Evolutionary conservation across 1,140 invertebrate genomes (phyloP).

Genomic region (Holcopasites calliopsidis): DNA sequence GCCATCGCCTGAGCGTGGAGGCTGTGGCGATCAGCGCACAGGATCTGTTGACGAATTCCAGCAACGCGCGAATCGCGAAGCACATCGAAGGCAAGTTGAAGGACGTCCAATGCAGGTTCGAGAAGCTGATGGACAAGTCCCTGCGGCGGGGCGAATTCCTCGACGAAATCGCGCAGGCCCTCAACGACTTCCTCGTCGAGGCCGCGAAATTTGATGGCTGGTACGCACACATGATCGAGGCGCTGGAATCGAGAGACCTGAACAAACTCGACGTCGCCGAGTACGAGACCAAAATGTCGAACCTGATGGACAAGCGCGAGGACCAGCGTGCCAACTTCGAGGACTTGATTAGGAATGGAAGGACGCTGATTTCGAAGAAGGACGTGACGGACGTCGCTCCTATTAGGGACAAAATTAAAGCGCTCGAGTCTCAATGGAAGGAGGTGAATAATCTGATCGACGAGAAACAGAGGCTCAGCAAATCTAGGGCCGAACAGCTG

Average conservation of each 20-base stretch:
- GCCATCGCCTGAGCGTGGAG: conserved; percentile 90
- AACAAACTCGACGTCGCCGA: conserved; percentile 85
- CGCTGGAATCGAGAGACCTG: conserved; percentile 87
- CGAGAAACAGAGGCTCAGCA: conserved; percentile 90
- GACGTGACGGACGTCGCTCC: conserved; percentile 93
- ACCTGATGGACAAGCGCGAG: conserved; percentile 79
- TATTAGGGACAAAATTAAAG: conserved; percentile 93
- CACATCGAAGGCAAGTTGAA: conserved; percentile 93
- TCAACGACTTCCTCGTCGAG: conserved; percentile 87
- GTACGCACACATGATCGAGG: conserved; percentile 86
- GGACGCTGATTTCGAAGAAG: conserved; percentile 91
- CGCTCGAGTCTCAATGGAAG: conserved; percentile 92
- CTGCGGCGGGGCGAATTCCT: conserved; percentile 89
- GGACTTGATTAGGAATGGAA: conserved; percentile 89
- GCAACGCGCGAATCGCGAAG: conserved; percentile 92
- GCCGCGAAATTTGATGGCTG: conserved; percentile 86
- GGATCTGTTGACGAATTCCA: conserved; percentile 89
- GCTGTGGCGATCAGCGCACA: conserved; percentile 88
- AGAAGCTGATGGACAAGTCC: conserved; percentile 90
- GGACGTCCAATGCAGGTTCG: conserved; percentile 90
- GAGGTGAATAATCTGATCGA: conserved; percentile 89
- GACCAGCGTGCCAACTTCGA: conserved; percentile 85
- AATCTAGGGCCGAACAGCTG: conserved; percentile 90
- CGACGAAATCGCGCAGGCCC: conserved; percentile 87
- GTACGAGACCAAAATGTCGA: conserved; percentile 83